Evolutionary conservation across 2,797 vertebrate species (phyloP), one percentile per base, ranked within the genome.

Genomic region (Macrochelys suwanniensis): DNA sequence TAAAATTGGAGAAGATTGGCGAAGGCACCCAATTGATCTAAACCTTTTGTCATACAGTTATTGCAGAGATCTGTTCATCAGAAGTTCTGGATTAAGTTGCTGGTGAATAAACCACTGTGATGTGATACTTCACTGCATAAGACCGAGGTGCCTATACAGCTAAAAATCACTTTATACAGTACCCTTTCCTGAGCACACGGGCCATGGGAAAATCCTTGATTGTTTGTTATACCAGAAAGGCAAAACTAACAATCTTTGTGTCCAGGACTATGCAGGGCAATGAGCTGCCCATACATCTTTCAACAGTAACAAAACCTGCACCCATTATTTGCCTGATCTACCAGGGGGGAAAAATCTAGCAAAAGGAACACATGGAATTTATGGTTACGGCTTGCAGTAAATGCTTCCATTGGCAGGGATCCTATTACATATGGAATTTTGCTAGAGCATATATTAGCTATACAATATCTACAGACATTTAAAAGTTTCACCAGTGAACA

Each of bases 391-490:
- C 33, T 65, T 65, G 61, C 61, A 65, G 61, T 31, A 65, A 65
- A n/a, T 7, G 31, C 31, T 65, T 6, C 12, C 61, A 65, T 65
- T 65, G 33, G 31, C 33, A 65, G 33, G 61, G 15, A 33, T 65
- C 61, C 33, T 65, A 13, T 6, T 65, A 15, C 33, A 17, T 6
- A n/a, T 65, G 61, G 61, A 65, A 65, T 65, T 65, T 65, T 65
- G 61, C 7, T 65, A 33, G 61, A 15, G 33, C 31, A 65, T 65
- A 33, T 33, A 65, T 65, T 65, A 65, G 33, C 61, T 65, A 17
- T 65, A n/a, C 31, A 33, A 16, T n/a, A 8, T 2, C 78, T 7
- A 0, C 53, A 54, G 53, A 5, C 16, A 17, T 45, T 33, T 8
- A 0, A 2, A 7, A 23, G 47, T 47, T 9, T 5, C 2, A 47